A percentile compares a stretch with the other conserved stretches of the same genome.
Conservation (phyloP, 1,140 invertebrate genomes). For the Drosophila willistoni region DNA sequence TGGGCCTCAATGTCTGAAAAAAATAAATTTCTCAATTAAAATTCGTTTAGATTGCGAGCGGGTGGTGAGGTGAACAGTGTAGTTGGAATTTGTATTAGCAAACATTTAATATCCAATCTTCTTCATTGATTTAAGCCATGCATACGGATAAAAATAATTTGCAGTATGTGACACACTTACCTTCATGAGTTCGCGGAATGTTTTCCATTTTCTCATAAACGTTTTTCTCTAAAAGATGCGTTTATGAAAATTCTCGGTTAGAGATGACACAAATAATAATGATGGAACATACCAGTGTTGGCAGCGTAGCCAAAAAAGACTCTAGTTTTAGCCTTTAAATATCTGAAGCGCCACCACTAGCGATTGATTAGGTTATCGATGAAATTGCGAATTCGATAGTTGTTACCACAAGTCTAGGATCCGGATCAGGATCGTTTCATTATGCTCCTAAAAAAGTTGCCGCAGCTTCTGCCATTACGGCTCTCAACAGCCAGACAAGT, state of each 20-base stretch:
- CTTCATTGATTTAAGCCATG: not conserved
- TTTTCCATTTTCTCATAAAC: slow-evolving; percentile 86
- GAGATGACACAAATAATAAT: slow-evolving; percentile 32
- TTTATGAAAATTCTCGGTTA: slow-evolving; percentile 62
- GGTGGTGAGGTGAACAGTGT: not conserved
- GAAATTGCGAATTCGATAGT: not conserved
- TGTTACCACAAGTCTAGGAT: not conserved
- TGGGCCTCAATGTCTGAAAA: slow-evolving; percentile 95
- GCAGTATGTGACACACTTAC: slow-evolving; percentile 85
- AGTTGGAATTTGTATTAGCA: no score
- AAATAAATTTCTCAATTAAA: slow-evolving; percentile 26
- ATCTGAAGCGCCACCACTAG: not conserved
- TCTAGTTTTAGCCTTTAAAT: not conserved
- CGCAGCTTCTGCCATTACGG: slow-evolving; percentile 22
- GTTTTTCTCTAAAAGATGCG: slow-evolving; percentile 55
- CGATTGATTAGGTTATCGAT: not conserved
- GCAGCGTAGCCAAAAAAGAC: not conserved
- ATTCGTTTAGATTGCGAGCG: slow-evolving; percentile 51
- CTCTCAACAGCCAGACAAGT: slow-evolving; percentile 29
- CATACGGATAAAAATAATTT: not conserved
- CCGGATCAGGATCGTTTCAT: not conserved
- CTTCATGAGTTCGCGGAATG: slow-evolving; percentile 91
- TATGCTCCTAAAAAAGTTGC: slow-evolving; percentile 26
- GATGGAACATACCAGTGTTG: not conserved
- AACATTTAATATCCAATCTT: no score